Evolutionary conservation across 2,113 vertebrate species (phyloP), one percentile per base, ranked within the genome.

Genomic region (Stigmatopora argus): DNA sequence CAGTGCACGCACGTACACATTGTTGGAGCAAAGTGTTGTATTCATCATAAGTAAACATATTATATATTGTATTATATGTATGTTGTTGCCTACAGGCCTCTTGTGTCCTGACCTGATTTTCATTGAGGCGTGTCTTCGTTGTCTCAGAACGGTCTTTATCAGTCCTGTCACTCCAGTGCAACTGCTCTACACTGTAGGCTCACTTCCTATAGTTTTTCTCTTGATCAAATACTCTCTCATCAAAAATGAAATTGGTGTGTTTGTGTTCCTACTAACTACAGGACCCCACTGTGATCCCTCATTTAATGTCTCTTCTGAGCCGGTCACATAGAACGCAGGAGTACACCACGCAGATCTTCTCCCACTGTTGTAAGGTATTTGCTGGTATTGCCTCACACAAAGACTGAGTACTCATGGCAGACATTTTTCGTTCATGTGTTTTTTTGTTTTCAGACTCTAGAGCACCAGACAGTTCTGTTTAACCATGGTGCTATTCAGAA

Each of bases 271-370:
- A 19, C 10, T 13, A 60, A 60, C 41, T 47, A 8, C 13, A 98
- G 97, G 96, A 98, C 86, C 87, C 91, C 83, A 94, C 95, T 83
- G 96, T 99, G 86, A 96, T 98, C 72, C 95, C 97, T 9, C 97
- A 97, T 86, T 93, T 99, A 74, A 98, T 99, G 96, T 93, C 92
- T 3, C 90, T 98, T 76, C 92, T 99, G 73, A 94, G 94, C 87
- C 93, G 90, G 88, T 97, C 95, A 66, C 92, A 92, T 81, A 93
- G 92, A 70, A 97, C 95, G 18, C 95, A 99, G 84, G 97, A 99
- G 80, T 99, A 98, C 89, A 96, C 96, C 87, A 99, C 96, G 69
- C 96, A 99, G 93, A 97, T 99, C 89, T 98, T 98, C 92, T 96
- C 96, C 66, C 95, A 99, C 87, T 99, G 97, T 90, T 99, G 97